Evolutionary conservation across 2,888 invertebrate species (phyloP).

Genomic region (Andrena bucephala): DNA sequence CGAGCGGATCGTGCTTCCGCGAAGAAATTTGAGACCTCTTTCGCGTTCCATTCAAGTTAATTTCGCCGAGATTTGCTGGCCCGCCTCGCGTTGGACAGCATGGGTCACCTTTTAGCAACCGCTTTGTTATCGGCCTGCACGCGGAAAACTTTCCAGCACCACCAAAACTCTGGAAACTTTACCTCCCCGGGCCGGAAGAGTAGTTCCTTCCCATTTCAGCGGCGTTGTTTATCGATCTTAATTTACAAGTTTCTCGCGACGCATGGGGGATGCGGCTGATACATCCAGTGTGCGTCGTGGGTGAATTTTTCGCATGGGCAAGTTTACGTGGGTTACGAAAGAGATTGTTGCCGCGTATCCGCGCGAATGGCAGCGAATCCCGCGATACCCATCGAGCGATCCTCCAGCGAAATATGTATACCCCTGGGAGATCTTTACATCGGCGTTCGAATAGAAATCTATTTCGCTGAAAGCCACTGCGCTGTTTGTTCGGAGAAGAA

Average conservation of each 20-base stretch:
- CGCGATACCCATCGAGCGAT: neutral
- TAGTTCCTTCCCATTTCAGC: slow-evolving; percentile 28
- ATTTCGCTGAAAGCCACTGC: slow-evolving; percentile 19
- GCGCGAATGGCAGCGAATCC: neutral
- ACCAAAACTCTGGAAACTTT: slow-evolving; percentile 49
- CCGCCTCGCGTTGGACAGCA: slow-evolving; percentile 22
- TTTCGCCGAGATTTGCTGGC: slow-evolving; percentile 15
- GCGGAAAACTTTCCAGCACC: slow-evolving; percentile 28
- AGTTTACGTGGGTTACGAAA: neutral
- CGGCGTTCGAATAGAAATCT: slow-evolving; percentile 28
- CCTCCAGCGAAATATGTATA: neutral
- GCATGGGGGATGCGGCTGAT: neutral
- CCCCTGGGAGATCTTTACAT: neutral
- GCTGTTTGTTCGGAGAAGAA: slow-evolving; percentile 22
- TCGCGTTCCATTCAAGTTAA: slow-evolving; percentile 1
- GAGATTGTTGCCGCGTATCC: neutral
- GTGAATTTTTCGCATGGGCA: too few relatives aligned
- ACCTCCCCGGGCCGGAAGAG: slow-evolving; percentile 18
- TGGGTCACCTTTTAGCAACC: slow-evolving; percentile 51
- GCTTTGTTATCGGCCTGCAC: slow-evolving; percentile 62
- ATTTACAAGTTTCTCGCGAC: slow-evolving; percentile 34
- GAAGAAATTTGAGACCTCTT: slow-evolving; percentile 30
- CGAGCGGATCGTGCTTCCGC: neutral
- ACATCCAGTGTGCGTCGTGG: too few relatives aligned
- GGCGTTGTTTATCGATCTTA: slow-evolving; percentile 56